Evolutionary conservation across 2,888 invertebrate genomes (phyloP), one percentile per base, ranked within the genome.

Genomic region (Drosophila infuscata): DNA sequence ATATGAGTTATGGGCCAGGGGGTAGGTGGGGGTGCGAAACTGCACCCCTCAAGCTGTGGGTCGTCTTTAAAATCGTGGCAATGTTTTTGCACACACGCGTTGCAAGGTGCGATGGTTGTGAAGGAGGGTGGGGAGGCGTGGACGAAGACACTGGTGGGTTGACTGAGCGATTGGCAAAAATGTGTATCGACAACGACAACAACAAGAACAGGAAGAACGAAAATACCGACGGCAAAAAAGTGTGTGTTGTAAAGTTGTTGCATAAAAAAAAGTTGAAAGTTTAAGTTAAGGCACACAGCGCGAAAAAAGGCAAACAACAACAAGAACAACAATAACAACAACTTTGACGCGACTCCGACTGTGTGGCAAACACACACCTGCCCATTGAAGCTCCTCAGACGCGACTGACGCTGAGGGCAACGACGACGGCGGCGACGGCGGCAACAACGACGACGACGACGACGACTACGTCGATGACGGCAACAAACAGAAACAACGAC

Each of bases 341-440:
- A 79, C 36, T 74, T 79, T 79, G 79, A 33, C 80, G 78, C 81
- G 77, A 78, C 77, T 78, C 81, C 81, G 77, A 79, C 81, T 81
- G 81, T 76, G 77, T 77, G 81, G 68, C 82, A 57, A 57, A 83
- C 88, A 86, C 87, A 88, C 90, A 90, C 86, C 90, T 88, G 90
- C 92, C 91, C 91, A 91, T 92, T 92, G 89, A 93, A 92, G 92
- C 92, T 91, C 91, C 92, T 90, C 90, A 90, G 92, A 91, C 91
- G 92, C 92, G 92, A 92, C 92, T 92, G 92, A 90, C 90, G 87
- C 90, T 91, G 92, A 43, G 74, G 54, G 54, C 72, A 64, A 66
- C 78, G 72, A 51, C 71, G 69, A 57, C 82, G 56, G 33, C 69
- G 57, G 9, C 69, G n/a, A 3, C 54, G 25, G n/a, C 63, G 29